Evolutionary conservation across 2,888 invertebrate genomes (phyloP).

Genomic region (Oegoconia quadripuncta): DNA sequence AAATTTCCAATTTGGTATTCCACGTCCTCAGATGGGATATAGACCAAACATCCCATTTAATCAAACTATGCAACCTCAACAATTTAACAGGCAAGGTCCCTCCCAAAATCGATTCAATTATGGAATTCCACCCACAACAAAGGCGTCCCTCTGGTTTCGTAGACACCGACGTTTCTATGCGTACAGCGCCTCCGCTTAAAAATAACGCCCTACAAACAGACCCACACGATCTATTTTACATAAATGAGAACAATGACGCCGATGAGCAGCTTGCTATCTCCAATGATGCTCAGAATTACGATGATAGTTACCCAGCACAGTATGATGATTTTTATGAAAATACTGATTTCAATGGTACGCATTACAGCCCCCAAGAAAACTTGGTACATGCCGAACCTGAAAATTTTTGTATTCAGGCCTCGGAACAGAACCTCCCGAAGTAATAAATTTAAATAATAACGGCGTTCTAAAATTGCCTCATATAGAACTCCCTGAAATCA

Average conservation of each 20-base stretch:
- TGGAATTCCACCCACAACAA: neutral
- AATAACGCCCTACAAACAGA: too few relatives aligned
- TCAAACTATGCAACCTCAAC: neutral
- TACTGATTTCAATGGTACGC: too few relatives aligned
- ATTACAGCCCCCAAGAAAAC: too few relatives aligned
- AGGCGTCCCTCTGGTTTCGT: too few relatives aligned
- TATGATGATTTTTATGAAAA: too few relatives aligned
- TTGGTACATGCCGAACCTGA: neutral
- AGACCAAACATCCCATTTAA: constrained; percentile 1
- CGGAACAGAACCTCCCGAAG: constrained; percentile 1
- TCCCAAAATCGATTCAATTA: too few relatives aligned
- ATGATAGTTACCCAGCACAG: too few relatives aligned
- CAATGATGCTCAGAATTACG: too few relatives aligned
- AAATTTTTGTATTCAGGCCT: constrained; percentile 7
- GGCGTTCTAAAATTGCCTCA: constrained; percentile 11
- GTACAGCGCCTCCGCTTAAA: neutral
- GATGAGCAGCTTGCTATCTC: constrained; percentile 69
- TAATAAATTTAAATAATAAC: constrained; percentile 5
- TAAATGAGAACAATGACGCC: constrained; percentile 30
- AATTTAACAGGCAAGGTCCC: too few relatives aligned
- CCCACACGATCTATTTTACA: neutral
- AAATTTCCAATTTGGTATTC: constrained; percentile 1
- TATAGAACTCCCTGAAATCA: constrained; percentile 17
- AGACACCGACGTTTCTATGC: constrained; percentile 3
- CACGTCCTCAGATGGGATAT: neutral